Conservation (phyloP, 2,113 vertebrate species). For the Aegithalos caudatus region DNA sequence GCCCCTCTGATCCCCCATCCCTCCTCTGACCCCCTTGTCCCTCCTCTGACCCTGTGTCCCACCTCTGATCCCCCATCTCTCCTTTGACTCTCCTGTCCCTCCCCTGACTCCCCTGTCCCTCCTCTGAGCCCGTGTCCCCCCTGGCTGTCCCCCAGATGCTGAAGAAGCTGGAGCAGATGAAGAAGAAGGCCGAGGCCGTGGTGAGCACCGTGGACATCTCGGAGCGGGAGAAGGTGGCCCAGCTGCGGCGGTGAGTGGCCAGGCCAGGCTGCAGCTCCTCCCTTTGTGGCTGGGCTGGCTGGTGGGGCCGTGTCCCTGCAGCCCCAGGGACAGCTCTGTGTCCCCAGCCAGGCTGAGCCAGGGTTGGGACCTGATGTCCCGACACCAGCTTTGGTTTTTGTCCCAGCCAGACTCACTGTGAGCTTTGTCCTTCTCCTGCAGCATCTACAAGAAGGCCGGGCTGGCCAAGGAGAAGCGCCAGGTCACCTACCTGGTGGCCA, state of each 20-base stretch:
- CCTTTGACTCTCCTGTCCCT: not conserved
- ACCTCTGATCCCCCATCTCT: not conserved
- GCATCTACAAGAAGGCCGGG: slow-evolving; percentile 96
- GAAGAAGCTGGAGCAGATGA: slow-evolving; percentile 94
- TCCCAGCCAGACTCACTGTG: not conserved
- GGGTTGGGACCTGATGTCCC: not conserved
- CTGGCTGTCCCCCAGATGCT: slow-evolving; percentile 75
- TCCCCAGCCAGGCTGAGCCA: rapidly evolving
- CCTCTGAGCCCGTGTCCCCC: not conserved
- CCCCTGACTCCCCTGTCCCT: too few species aligned
- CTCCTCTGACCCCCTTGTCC: rapidly evolving
- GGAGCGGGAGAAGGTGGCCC: slow-evolving; percentile 90
- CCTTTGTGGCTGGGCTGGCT: not conserved
- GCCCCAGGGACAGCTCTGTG: not conserved
- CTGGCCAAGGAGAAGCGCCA: slow-evolving; percentile 92
- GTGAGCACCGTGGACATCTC: slow-evolving; percentile 94
- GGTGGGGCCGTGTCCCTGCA: not conserved
- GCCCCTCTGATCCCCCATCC: not conserved
- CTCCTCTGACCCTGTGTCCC: too few species aligned
- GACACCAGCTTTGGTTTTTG: not conserved
- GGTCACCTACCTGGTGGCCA: slow-evolving; percentile 89
- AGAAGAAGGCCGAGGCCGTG: slow-evolving; percentile 93
- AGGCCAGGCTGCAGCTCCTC: not conserved
- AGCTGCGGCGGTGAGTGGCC: slow-evolving; percentile 82
- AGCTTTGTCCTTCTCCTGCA: slow-evolving; percentile 9